Base-by-base conservation (phyloP, 2,888 invertebrate genomes). In the Synergus laeviventris region DNA sequence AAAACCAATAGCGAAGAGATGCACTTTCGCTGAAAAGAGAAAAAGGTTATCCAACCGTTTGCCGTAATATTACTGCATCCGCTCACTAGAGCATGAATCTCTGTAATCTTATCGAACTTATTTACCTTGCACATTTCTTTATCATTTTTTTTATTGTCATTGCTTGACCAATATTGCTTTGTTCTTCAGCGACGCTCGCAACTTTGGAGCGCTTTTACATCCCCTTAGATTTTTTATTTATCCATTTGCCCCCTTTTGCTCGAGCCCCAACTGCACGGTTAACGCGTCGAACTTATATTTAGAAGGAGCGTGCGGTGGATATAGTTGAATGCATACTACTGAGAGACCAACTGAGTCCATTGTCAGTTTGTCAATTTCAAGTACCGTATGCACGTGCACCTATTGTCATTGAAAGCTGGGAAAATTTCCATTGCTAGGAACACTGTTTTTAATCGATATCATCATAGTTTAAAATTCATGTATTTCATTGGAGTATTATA, bases 341-440 rank as follows among this genome's bases (percentile, higher is more conserved):
- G 78, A 74, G 74, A 75, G 79, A 76, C 75, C 81, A 80, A 81
- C 75, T 77, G 78, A 79, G 79, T 82, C 83, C 82, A 88, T 87
- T 87, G 87, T 87, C 83, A 83, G 82, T 84, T 85, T 82, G 84
- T 86, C 85, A 87, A 85, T 87, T 85, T 85, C 64, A 62, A 79
- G 83, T 78, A 74, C 82, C 80, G 77, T 79, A 79, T 80, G 80
- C 62, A 31, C 70, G 31, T 49, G 70, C 9, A 31, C 45, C 70
- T n/a, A 70, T 70, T 70, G 49, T 70, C 66, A 21, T 14, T 49
- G n/a, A n/a, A 49, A 49, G 8, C n/a, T 2, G 45, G 45, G 16
- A n/a, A 49, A 49, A n/a, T 2, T n/a, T 49, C 2, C 7, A 49
- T 2, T 49, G 49, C n/a, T 9, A 9, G 49, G n/a, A 49, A n/a